A percentile compares a stretch with the other conserved stretches of the same genome.
These are phyloP conservation scores for Helleia helle DNA, from an alignment of 2,888 invertebrate genomes.

Conservation along the genomic window DNA sequence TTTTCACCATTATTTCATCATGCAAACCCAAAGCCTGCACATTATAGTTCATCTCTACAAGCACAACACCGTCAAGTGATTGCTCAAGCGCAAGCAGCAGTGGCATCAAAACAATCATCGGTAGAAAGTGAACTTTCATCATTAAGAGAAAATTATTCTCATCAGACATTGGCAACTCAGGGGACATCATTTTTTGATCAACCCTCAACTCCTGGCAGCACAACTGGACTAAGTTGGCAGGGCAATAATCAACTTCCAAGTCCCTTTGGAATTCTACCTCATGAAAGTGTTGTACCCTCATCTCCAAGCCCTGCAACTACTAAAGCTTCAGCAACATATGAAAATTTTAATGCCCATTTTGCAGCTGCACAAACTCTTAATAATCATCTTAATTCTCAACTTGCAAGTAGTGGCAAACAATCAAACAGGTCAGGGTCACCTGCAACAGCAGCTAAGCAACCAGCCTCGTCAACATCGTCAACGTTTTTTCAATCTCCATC, in stretches of 20 bases:
- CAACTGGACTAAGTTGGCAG: constrained; percentile 79
- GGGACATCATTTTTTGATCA: constrained; percentile 81
- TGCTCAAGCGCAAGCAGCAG: constrained; percentile 71
- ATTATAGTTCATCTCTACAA: constrained; percentile 78
- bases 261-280: constrained; percentile 85
- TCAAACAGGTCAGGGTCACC: constrained; percentile 71
- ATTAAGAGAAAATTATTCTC: constrained; percentile 75
- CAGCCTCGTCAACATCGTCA: constrained; percentile 66
- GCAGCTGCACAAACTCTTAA: constrained; percentile 76
- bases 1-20: constrained; percentile 89
- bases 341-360: constrained; percentile 82
- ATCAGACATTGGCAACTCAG: constrained; percentile 73
- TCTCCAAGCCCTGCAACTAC: constrained; percentile 76
- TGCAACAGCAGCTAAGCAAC: constrained; percentile 67
- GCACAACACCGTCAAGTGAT: constrained; percentile 81
- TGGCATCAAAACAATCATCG: constrained; percentile 70
- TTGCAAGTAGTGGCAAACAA: constrained; percentile 73
- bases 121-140: constrained; percentile 73
- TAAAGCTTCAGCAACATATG: constrained; percentile 74
- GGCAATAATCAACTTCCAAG: constrained; percentile 80
- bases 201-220: constrained; percentile 64
- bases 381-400: constrained; percentile 78
- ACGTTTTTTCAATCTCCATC: constrained; percentile 79
- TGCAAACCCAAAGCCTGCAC: constrained; percentile 82
- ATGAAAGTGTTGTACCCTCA: constrained; percentile 82